Evolutionary conservation across 2,888 invertebrate species (phyloP).

Genomic region (Tiliacea citrago): DNA sequence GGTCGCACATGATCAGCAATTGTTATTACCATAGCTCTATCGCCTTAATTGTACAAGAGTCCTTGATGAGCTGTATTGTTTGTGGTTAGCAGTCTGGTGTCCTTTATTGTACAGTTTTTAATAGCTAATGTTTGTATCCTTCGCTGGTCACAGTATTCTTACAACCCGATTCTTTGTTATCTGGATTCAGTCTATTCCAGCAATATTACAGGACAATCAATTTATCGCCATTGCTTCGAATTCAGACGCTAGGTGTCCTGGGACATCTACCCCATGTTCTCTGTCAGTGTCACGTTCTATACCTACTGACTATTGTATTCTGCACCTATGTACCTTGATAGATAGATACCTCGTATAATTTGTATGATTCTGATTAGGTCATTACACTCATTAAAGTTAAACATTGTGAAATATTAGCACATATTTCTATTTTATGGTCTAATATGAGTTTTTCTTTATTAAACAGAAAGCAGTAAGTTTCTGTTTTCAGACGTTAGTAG

Average conservation of each 20-base stretch:
- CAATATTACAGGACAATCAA: background rate
- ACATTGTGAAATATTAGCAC: background rate
- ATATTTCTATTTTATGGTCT: background rate
- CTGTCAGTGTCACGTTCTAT: background rate
- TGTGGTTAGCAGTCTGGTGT: background rate
- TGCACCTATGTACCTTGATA: background rate
- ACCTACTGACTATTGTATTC: background rate
- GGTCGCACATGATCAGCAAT: constrained; percentile 46
- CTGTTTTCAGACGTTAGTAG: constrained; percentile 6
- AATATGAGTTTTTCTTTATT: background rate
- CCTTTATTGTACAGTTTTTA: background rate
- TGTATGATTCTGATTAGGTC: background rate
- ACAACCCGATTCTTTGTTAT: background rate
- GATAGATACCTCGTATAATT: background rate
- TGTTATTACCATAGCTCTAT: constrained; percentile 31
- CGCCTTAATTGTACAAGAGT: constrained; percentile 32
- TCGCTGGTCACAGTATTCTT: background rate
- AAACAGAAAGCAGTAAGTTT: background rate
- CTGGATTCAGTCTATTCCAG: background rate
- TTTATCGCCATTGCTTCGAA: background rate
- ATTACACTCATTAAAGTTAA: background rate
- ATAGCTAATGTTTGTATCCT: background rate
- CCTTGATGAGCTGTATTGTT: constrained; percentile 22
- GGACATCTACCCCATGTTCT: constrained; percentile 13
- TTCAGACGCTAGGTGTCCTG: background rate